phyloP scores from a whole-genome alignment of 1,140 invertebrate species.

The Drosophila murphyi region DNA sequence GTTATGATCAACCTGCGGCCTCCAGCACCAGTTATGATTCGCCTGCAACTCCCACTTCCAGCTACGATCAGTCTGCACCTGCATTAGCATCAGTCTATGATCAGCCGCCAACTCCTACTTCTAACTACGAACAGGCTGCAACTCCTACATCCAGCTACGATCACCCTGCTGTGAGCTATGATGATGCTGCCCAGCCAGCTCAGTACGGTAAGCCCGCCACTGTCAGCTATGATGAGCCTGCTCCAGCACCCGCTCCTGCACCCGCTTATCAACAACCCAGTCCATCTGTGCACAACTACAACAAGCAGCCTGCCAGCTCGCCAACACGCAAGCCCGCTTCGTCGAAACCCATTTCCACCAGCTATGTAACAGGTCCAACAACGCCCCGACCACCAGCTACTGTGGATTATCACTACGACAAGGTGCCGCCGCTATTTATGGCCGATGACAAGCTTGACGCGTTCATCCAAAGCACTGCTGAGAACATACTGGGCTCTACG shows the following conservation, averaged over 20 bases:
- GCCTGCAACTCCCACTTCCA: background rate
- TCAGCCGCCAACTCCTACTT: background rate
- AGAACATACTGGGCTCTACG: constrained; percentile 69
- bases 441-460: constrained; percentile 80
- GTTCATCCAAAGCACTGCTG: constrained; percentile 76
- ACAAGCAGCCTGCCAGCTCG: constrained; percentile 60
- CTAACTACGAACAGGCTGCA: constrained; percentile 34
- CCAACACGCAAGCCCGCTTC: constrained; percentile 60
- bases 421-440: constrained; percentile 75
- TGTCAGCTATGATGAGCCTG: constrained; percentile 17
- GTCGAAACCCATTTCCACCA: constrained; percentile 86
- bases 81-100: constrained; percentile 29
- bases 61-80: constrained; percentile 17
- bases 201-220: constrained; percentile 3
- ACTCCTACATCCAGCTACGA: constrained; percentile 45
- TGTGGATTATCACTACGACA: constrained; percentile 73
- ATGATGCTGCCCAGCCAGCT: background rate
- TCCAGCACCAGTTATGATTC: background rate
- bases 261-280: constrained; percentile 17
- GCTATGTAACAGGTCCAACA: constrained; percentile 86
- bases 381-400: constrained; percentile 73
- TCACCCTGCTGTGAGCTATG: constrained; percentile 32
- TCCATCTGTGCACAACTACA: constrained; percentile 27
- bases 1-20: constrained; percentile 50
- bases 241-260: constrained; percentile 1